Evolutionary conservation across 2,888 invertebrate species (phyloP).

Genomic region (Muscina levida): DNA sequence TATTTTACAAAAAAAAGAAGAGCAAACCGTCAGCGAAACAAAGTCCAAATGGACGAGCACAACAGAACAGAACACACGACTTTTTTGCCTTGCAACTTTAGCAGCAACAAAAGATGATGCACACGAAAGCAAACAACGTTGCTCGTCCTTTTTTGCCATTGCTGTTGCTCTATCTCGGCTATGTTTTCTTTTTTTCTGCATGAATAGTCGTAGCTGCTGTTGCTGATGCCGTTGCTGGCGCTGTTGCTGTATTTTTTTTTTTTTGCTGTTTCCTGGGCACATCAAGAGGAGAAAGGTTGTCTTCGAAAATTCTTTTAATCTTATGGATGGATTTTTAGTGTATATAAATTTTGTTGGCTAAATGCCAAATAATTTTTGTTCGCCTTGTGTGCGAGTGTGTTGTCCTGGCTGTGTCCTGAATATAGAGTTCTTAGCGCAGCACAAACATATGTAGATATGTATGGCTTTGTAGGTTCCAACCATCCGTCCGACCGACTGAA

Average conservation of each 20-base stretch:
- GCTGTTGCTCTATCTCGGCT: constrained; percentile 37
- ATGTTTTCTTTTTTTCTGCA: constrained; percentile 7
- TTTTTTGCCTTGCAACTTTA: constrained; percentile 54
- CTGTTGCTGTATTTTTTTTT: constrained; percentile 2
- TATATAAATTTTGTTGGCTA: constrained; percentile 65
- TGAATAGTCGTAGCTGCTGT: constrained; percentile 9
- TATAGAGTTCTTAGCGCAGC: constrained; percentile 31
- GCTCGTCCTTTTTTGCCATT: constrained; percentile 29
- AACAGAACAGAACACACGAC: constrained; percentile 42
- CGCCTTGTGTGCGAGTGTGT: constrained; percentile 32
- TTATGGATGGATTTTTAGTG: constrained; percentile 64
- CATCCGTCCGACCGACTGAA: constrained; percentile 3
- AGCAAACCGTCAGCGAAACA: neutral
- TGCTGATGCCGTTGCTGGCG: neutral
- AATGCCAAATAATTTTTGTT: constrained; percentile 66
- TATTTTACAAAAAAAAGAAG: constrained; percentile 36
- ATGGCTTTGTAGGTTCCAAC: constrained; percentile 33
- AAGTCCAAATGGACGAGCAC: neutral
- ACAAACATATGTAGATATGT: constrained; percentile 17
- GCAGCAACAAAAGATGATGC: constrained; percentile 52
- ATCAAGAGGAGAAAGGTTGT: constrained; percentile 53
- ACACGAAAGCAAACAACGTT: constrained; percentile 57
- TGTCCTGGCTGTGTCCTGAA: constrained; percentile 49
- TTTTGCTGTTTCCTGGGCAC: constrained; percentile 9
- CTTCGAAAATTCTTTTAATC: constrained; percentile 66